Conservation (phyloP, 2,113 vertebrate genomes). For the Grus americana region DNA sequence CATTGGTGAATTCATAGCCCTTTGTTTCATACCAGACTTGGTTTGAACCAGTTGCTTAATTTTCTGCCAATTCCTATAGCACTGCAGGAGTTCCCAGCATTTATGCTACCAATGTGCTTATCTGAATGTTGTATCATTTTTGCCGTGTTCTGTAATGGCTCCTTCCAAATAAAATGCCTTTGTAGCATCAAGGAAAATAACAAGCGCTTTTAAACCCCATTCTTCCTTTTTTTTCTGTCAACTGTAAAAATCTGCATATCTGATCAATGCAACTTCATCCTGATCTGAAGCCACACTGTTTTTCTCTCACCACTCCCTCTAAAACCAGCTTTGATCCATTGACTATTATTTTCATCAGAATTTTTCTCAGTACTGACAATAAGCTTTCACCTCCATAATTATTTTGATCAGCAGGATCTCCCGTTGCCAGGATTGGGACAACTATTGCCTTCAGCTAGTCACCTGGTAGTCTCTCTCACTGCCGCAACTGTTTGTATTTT, state of each 20-base stretch:
- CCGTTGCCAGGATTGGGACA: background rate
- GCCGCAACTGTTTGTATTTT: background rate
- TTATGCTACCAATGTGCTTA: background rate
- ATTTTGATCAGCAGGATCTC: background rate
- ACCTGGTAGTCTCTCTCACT: background rate
- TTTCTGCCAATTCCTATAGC: background rate
- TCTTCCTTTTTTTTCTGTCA: background rate
- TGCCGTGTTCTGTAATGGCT: background rate
- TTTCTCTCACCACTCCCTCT: background rate
- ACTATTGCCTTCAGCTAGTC: constrained; percentile 30
- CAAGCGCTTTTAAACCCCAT: background rate
- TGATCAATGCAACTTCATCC: background rate
- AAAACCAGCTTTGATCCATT: background rate
- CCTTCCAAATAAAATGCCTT: background rate
- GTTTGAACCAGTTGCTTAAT: constrained; percentile 26
- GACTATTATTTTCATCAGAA: background rate
- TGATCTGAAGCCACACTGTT: background rate
- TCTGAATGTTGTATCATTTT: background rate
- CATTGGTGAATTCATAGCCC: background rate
- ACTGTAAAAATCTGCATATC: background rate
- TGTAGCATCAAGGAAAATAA: background rate
- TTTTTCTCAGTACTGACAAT: background rate
- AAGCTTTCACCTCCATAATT: background rate
- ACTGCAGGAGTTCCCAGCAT: background rate
- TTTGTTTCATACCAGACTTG: background rate